phyloP scores from a whole-genome alignment of 2,888 invertebrate species.

The Myathropa florea region DNA sequence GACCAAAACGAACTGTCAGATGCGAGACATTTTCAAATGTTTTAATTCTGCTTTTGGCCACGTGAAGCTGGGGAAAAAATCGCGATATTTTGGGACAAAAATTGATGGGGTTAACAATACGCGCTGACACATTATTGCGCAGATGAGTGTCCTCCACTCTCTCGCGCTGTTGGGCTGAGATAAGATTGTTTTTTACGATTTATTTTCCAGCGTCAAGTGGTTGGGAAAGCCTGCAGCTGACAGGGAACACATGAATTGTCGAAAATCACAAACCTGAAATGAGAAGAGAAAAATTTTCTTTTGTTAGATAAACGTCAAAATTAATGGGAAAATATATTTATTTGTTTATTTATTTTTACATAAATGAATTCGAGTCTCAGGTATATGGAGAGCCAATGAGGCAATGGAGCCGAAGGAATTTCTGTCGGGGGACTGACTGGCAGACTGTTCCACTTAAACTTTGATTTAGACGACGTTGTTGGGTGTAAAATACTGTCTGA shows the following conservation, averaged over 20 bases:
- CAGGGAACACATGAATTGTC: background rate
- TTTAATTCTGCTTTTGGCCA: background rate
- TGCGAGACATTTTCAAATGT: background rate
- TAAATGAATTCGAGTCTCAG: too few species aligned
- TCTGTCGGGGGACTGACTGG: too few species aligned
- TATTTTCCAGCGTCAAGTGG: background rate
- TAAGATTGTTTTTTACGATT: background rate
- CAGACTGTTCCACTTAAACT: too few species aligned
- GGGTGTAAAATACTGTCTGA: too few species aligned
- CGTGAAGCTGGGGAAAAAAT: background rate
- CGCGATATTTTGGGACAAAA: background rate
- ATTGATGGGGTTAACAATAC: background rate
- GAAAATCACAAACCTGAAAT: conserved; percentile 55
- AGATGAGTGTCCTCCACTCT: background rate
- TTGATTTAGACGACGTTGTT: too few species aligned
- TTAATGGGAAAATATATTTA: background rate
- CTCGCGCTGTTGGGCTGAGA: background rate
- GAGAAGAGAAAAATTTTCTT: conserved; percentile 23
- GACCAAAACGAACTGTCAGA: background rate
- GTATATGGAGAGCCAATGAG: too few species aligned
- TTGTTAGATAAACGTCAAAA: background rate
- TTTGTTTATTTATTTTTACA: background rate
- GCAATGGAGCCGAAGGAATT: too few species aligned
- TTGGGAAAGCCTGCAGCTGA: background rate
- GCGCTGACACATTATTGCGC: background rate